These are phyloP conservation scores for Mamestra brassicae DNA, from an alignment of 2,888 invertebrate genomes.

Conservation along the genomic window DNA sequence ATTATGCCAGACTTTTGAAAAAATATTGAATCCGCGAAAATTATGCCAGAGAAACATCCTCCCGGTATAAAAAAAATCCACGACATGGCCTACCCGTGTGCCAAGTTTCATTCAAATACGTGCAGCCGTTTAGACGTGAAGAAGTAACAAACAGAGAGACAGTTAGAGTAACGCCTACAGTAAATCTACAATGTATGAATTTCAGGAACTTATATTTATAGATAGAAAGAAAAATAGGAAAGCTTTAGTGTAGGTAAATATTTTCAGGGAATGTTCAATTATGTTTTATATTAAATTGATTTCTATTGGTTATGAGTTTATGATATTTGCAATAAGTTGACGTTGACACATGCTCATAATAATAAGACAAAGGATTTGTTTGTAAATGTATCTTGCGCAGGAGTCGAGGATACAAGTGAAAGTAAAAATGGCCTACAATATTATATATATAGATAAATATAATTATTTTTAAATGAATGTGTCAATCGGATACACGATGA, in stretches of 20 bases:
- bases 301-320: neutral
- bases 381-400: slow-evolving; percentile 12
- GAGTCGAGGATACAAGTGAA: slow-evolving; percentile 13
- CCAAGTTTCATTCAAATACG: no score
- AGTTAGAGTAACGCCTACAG: no score
- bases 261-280: neutral
- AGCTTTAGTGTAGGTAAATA: neutral
- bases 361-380: slow-evolving; percentile 45
- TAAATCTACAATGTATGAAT: no score
- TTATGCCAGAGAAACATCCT: no score
- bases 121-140: no score
- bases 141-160: no score
- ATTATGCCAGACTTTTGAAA: neutral
- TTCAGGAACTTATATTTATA: no score
- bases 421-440: neutral
- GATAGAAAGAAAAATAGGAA: neutral
- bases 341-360: neutral
- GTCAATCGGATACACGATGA: no score
- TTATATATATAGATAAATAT: neutral
- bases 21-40: neutral
- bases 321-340: neutral
- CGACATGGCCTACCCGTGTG: no score
- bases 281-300: neutral
- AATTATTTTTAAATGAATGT: neutral
- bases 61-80: no score